phyloP scores from a whole-genome alignment of 2,113 vertebrate genomes.

The Myodes glareolus region DNA sequence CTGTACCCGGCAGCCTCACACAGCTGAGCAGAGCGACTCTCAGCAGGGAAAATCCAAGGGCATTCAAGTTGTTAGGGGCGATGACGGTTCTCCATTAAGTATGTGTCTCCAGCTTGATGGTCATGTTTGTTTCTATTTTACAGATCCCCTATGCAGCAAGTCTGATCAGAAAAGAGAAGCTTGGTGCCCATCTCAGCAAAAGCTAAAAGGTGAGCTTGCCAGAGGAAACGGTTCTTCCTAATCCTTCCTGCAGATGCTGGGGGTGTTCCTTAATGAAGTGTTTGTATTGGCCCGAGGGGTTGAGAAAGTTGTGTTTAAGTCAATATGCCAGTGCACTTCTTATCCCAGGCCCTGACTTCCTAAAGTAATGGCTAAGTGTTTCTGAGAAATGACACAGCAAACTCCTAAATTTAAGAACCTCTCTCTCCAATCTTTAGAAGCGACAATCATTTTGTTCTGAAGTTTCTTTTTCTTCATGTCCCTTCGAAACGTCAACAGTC shows the following conservation, averaged over 20 bases:
- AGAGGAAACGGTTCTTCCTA: background rate
- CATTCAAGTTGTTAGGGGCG: background rate
- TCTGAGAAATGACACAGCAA: background rate
- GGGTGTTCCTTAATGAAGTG: background rate
- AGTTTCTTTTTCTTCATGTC: background rate
- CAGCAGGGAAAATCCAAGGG: background rate
- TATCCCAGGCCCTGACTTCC: background rate
- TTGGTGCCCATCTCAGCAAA: conserved; percentile 96
- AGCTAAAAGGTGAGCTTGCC: conserved; percentile 90
- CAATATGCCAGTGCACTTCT: background rate
- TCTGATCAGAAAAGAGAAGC: conserved; percentile 98
- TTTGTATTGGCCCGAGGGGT: background rate
- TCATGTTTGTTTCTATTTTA: conserved; percentile 81
- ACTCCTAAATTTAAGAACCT: background rate
- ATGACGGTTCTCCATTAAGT: background rate
- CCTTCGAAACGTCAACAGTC: background rate
- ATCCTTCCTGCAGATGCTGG: background rate
- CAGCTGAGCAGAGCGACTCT: background rate
- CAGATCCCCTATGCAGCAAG: conserved; percentile 98
- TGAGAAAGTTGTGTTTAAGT: conserved; percentile 15
- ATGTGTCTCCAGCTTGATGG: background rate
- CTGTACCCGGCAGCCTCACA: background rate
- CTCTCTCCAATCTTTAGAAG: background rate
- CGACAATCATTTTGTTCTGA: background rate
- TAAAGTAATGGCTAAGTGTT: background rate